phyloP scores from a whole-genome alignment of 2,888 invertebrate species.

The Drosophila antonietae region DNA sequence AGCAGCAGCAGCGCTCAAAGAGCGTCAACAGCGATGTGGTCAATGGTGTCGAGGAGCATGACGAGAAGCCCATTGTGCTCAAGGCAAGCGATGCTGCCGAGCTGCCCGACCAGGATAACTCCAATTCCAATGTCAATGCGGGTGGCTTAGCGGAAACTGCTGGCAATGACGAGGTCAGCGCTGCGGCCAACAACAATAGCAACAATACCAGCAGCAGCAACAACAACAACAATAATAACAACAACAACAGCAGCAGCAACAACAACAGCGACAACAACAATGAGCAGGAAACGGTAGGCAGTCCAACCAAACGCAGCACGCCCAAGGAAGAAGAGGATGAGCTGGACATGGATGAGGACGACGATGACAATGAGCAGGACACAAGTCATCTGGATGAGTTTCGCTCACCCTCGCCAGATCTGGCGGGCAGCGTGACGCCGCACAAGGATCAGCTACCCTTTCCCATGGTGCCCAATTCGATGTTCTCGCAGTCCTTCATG shows the following conservation, averaged over 20 bases:
- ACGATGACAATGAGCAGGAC: constrained; percentile 84
- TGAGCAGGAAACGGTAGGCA: constrained; percentile 47
- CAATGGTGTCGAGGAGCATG: constrained; percentile 65
- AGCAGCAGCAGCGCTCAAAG: constrained; percentile 46
- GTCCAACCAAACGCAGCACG: constrained; percentile 70
- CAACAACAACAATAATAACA: constrained; percentile 23
- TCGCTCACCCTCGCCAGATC: constrained; percentile 83
- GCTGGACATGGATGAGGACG: constrained; percentile 84
- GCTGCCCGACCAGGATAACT: constrained; percentile 49
- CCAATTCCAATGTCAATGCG: constrained; percentile 47
- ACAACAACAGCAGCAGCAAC: constrained; percentile 59
- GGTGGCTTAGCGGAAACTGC: constrained; percentile 30
- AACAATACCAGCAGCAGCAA: constrained; percentile 64
- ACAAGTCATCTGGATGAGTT: constrained; percentile 83
- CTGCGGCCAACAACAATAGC: constrained; percentile 15
- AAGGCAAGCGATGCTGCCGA: constrained; percentile 31
- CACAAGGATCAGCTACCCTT: constrained; percentile 88
- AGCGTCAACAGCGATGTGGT: constrained; percentile 62
- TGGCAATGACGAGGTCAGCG: constrained; percentile 19
- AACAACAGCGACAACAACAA: constrained; percentile 57
- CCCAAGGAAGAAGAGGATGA: constrained; percentile 83
- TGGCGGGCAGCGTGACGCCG: constrained; percentile 73
- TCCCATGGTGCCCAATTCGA: constrained; percentile 93
- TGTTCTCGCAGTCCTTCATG: constrained; percentile 96
- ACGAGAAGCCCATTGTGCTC: constrained; percentile 37